These are phyloP conservation scores for Drosophila rellima DNA, from an alignment of 2,888 invertebrate genomes.

Conservation along the genomic window DNA sequence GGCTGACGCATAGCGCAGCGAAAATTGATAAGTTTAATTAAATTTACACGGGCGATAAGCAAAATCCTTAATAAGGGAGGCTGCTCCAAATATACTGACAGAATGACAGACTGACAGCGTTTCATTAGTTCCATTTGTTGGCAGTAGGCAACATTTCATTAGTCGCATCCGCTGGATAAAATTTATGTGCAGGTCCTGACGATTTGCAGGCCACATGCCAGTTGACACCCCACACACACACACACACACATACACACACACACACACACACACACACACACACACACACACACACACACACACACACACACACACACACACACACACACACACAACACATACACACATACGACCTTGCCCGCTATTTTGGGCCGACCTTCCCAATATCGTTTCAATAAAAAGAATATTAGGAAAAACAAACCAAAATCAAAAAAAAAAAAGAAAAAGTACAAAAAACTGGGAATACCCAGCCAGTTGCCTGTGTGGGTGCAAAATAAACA, in stretches of 20 bases:
- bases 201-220: constrained; percentile 56
- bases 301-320: too few species aligned
- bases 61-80: constrained; percentile 1
- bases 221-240: constrained; percentile 55
- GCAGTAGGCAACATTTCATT: constrained; percentile 58
- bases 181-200: constrained; percentile 68
- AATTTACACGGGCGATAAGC: constrained; percentile 59
- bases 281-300: too few species aligned
- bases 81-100: not conserved
- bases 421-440: not conserved
- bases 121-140: constrained; percentile 39
- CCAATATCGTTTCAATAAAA: constrained; percentile 58
- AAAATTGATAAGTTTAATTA: constrained; percentile 77
- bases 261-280: too few species aligned
- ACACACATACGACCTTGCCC: too few species aligned
- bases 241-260: too few species aligned
- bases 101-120: constrained; percentile 1
- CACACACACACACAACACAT: too few species aligned
- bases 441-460: constrained; percentile 12
- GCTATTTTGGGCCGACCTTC: too few species aligned
- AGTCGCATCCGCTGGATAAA: constrained; percentile 43
- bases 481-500: constrained; percentile 48
- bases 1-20: constrained; percentile 27
- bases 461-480: constrained; percentile 22
- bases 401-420: constrained; percentile 27